phyloP scores from a whole-genome alignment of 2,797 vertebrate species.

The Helostoma temminkii region DNA sequence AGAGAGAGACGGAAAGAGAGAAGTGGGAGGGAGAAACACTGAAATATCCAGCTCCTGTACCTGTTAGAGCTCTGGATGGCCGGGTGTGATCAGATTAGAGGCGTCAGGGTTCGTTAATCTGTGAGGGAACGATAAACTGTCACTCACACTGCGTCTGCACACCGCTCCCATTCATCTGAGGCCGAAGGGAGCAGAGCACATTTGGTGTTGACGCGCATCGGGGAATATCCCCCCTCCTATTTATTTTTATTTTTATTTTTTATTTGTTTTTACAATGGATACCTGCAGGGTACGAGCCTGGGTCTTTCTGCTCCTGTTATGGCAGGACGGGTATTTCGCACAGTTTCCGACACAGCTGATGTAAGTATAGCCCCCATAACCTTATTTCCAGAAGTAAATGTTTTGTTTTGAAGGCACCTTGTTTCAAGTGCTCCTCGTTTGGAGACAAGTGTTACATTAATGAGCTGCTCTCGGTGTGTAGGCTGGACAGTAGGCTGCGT shows the following conservation, averaged over 20 bases:
- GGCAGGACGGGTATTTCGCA: constrained; percentile 80
- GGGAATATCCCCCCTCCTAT: constrained; percentile 66
- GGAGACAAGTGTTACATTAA: constrained; percentile 10
- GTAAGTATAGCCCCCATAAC: constrained; percentile 86
- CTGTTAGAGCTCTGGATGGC: constrained; percentile 89
- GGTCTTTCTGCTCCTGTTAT: constrained; percentile 86
- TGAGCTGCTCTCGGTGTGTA: constrained; percentile 29
- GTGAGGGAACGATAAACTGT: constrained; percentile 57
- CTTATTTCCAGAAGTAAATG: constrained; percentile 20
- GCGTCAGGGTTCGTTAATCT: constrained; percentile 82
- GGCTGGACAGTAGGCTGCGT: constrained; percentile 1
- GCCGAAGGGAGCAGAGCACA: constrained; percentile 51
- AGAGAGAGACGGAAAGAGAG: background rate
- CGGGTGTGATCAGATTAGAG: constrained; percentile 87
- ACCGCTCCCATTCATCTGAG: constrained; percentile 53
- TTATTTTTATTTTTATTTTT: background rate
- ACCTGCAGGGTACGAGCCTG: constrained; percentile 88
- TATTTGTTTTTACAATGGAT: constrained; percentile 85
- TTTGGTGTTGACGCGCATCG: constrained; percentile 65
- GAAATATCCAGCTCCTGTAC: constrained; percentile 76
- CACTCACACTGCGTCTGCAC: constrained; percentile 47
- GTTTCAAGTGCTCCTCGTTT: constrained; percentile 25
- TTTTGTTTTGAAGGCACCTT: background rate
- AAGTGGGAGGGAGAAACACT: constrained; percentile 33
- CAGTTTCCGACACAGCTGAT: constrained; percentile 92